Conservation (phyloP, 92 coral and sea anemone species). For the Epizoanthus scotinus region DNA sequence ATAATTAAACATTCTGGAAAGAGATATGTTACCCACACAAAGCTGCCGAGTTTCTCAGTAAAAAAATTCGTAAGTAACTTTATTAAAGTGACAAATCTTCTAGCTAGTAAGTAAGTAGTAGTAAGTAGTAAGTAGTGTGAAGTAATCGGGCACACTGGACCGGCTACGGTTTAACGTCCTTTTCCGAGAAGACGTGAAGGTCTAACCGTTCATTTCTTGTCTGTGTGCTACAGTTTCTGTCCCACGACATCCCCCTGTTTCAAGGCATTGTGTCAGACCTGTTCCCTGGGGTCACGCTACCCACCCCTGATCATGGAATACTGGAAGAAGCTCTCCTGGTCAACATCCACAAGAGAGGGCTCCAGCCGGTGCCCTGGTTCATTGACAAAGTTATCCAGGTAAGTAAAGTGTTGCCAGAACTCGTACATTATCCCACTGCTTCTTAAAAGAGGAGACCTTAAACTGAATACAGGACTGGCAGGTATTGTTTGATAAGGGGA, state of each 20-base stretch:
- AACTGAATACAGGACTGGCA: too few species aligned
- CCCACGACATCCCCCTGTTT: slow-evolving; percentile 95
- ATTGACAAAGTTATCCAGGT: slow-evolving; percentile 95
- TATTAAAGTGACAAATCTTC: too few species aligned
- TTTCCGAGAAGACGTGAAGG: too few species aligned
- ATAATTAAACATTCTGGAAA: too few species aligned
- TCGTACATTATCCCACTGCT: neutral
- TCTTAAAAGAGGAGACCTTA: too few species aligned
- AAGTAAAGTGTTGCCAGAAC: neutral
- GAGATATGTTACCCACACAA: too few species aligned
- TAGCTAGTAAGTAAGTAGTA: too few species aligned
- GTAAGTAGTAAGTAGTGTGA: too few species aligned
- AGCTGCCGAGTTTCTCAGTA: neutral
- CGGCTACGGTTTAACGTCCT: too few species aligned
- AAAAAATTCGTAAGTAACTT: too few species aligned
- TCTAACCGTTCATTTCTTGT: slow-evolving; percentile 4
- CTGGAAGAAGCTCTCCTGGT: slow-evolving; percentile 80
- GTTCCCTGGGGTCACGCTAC: slow-evolving; percentile 90
- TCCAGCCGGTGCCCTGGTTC: slow-evolving; percentile 97
- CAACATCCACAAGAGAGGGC: slow-evolving; percentile 65
- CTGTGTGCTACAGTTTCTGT: slow-evolving; percentile 48
- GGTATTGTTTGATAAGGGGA: too few species aligned
- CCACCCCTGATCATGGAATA: slow-evolving; percentile 92
- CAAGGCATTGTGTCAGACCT: slow-evolving; percentile 97
- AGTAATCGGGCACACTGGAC: too few species aligned